Evolutionary conservation across 2,797 vertebrate species (phyloP).

Genomic region (Danio choprae): DNA sequence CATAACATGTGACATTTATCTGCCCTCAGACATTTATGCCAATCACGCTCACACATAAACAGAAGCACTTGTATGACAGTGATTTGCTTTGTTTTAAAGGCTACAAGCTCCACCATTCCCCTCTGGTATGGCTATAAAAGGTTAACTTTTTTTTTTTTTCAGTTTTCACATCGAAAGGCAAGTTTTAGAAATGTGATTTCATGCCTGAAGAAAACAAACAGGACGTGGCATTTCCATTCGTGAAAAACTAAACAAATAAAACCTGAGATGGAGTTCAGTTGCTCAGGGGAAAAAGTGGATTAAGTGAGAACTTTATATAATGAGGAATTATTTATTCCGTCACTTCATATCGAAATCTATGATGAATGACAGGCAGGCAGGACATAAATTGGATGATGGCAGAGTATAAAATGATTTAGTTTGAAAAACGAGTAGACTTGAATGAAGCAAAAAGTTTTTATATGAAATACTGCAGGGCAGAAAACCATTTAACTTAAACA

Average conservation of each 20-base stretch:
- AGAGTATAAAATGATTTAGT: conserved; percentile 30
- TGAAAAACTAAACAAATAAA: conserved; percentile 27
- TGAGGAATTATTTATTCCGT: conserved; percentile 23
- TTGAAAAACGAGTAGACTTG: conserved; percentile 24
- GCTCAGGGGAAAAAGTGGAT: conserved; percentile 26
- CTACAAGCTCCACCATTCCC: conserved; percentile 37
- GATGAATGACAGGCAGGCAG: conserved; percentile 20
- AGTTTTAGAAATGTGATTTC: conserved; percentile 28
- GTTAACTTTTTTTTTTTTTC: conserved; percentile 38
- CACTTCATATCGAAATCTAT: conserved; percentile 10
- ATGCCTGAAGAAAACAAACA: conserved; percentile 46
- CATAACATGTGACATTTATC: conserved; percentile 73
- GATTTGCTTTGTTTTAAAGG: conserved; percentile 49
- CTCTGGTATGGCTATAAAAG: conserved; percentile 45
- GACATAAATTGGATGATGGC: conserved; percentile 23
- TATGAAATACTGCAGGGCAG: neutral
- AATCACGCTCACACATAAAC: conserved; percentile 53
- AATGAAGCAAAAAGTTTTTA: conserved; percentile 2
- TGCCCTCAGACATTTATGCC: conserved; percentile 51
- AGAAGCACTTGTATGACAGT: conserved; percentile 40
- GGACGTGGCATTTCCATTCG: conserved; percentile 21
- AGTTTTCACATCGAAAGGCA: conserved; percentile 28
- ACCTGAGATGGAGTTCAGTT: conserved; percentile 25
- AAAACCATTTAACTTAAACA: conserved; percentile 21
- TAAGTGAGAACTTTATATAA: conserved; percentile 22